A percentile compares a stretch with the other conserved stretches of the same genome.
phyloP scores from a whole-genome alignment of 2,797 vertebrate genomes.

The Tolypeutes matacus region DNA sequence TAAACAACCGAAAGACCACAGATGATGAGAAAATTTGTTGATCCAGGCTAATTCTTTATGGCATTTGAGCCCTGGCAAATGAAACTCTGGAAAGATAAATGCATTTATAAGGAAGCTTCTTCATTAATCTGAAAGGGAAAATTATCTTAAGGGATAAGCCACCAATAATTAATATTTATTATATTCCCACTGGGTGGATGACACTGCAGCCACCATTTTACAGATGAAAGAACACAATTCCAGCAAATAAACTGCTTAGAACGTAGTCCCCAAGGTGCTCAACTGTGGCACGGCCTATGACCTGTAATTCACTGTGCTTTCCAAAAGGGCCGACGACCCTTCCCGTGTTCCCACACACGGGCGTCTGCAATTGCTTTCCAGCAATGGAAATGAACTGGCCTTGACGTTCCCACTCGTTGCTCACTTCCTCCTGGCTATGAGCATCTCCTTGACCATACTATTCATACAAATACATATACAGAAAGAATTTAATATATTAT shows the following conservation, averaged over 20 bases:
- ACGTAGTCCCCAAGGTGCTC: not conserved
- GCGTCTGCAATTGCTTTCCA: not conserved
- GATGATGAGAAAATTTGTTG: constrained; percentile 67
- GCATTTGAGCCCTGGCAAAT: constrained; percentile 24
- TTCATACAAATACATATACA: not conserved
- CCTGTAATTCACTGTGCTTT: not conserved
- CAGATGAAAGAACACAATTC: constrained; percentile 26
- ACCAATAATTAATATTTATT: constrained; percentile 75
- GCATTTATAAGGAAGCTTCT: constrained; percentile 63
- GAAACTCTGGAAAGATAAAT: constrained; percentile 40
- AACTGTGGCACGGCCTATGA: not conserved
- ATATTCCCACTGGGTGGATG: constrained; percentile 44
- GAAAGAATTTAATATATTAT: not conserved
- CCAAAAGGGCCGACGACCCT: too few relatives aligned
- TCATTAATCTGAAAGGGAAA: constrained; percentile 61
- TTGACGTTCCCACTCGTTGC: not conserved
- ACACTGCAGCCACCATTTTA: not conserved
- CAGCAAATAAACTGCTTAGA: constrained; percentile 6
- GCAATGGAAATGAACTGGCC: not conserved
- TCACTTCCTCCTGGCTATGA: not conserved
- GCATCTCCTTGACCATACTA: not conserved
- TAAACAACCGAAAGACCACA: constrained; percentile 70
- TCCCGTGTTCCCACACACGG: not conserved
- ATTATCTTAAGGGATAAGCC: constrained; percentile 60
- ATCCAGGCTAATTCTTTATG: constrained; percentile 44